Evolutionary conservation across 2,113 vertebrate species (phyloP).

Genomic region (Strix aluco): DNA sequence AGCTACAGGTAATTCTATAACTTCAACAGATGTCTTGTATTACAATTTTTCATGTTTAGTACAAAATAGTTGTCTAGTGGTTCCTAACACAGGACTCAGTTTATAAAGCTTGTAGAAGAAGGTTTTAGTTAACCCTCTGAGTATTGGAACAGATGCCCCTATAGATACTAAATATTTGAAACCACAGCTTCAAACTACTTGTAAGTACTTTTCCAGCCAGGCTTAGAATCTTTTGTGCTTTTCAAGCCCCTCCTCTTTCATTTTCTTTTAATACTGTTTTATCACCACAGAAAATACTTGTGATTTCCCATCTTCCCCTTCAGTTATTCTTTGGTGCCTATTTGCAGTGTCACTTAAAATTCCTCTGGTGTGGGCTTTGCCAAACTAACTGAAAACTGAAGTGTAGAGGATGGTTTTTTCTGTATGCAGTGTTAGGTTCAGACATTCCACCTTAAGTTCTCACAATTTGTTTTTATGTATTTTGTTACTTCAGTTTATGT

Average conservation of each 20-base stretch:
- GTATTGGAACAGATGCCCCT: background rate
- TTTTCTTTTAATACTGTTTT: background rate
- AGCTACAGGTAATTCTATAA: background rate
- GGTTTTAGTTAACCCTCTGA: background rate
- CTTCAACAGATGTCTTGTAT: background rate
- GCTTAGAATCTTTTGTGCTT: background rate
- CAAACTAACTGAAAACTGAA: background rate
- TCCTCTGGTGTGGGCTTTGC: background rate
- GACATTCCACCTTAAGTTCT: background rate
- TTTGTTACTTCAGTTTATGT: background rate
- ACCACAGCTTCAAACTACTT: background rate
- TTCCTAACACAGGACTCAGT: background rate
- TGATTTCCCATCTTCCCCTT: background rate
- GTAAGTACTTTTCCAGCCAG: background rate
- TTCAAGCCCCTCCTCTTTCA: background rate
- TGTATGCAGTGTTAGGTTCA: accelerated
- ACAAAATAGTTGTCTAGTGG: background rate
- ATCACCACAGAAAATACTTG: background rate
- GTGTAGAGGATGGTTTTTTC: background rate
- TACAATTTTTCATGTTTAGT: background rate
- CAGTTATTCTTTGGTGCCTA: background rate
- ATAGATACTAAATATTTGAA: background rate
- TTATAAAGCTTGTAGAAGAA: background rate
- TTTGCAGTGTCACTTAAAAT: background rate
- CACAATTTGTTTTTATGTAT: background rate